Percentiles rank a stretch among this genome's conserved stretches.
These are phyloP conservation scores for Drosophila stalkeri DNA, from an alignment of 2,888 invertebrate species.

Conservation along the genomic window DNA sequence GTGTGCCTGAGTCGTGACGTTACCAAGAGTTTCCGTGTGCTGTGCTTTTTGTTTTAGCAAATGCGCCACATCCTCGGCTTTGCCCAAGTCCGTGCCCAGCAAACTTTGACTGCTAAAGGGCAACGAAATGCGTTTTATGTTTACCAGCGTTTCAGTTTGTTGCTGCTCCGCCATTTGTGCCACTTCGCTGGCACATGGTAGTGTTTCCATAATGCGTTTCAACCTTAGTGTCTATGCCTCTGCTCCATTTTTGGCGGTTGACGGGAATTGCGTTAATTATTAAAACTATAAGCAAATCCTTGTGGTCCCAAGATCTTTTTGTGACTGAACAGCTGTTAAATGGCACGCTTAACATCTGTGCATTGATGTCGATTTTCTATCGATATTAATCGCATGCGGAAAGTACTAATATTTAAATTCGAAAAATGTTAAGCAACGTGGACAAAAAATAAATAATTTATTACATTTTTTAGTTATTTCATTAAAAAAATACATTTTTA, in stretches of 20 bases:
- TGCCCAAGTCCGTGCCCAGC: constrained; percentile 39
- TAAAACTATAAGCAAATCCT: constrained; percentile 34
- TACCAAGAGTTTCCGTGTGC: constrained; percentile 30
- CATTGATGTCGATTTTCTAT: constrained; percentile 11
- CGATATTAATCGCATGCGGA: constrained; percentile 22
- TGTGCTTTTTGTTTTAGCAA: constrained; percentile 48
- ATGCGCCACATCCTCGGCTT: constrained; percentile 30
- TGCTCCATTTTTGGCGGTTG: constrained; percentile 45
- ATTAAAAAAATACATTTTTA: not conserved
- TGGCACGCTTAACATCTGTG: constrained; percentile 43
- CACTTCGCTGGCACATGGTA: constrained; percentile 52
- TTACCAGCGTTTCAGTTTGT: constrained; percentile 33
- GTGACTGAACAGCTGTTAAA: constrained; percentile 57
- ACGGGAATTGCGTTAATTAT: constrained; percentile 29
- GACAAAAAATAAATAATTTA: too few species aligned
- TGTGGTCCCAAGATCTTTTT: constrained; percentile 22
- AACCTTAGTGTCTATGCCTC: constrained; percentile 11
- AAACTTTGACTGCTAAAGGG: constrained; percentile 41
- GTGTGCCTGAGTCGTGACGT: constrained; percentile 38
- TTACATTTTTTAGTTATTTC: not conserved
- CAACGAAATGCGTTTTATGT: constrained; percentile 47
- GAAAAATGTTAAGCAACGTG: not conserved
- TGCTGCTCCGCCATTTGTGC: constrained; percentile 42
- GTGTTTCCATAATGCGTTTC: constrained; percentile 54
- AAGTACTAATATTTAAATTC: not conserved